Evolutionary conservation across 1,140 invertebrate species (phyloP), one percentile per base, ranked within the genome.

Genomic region (Xylocopa sonorina): DNA sequence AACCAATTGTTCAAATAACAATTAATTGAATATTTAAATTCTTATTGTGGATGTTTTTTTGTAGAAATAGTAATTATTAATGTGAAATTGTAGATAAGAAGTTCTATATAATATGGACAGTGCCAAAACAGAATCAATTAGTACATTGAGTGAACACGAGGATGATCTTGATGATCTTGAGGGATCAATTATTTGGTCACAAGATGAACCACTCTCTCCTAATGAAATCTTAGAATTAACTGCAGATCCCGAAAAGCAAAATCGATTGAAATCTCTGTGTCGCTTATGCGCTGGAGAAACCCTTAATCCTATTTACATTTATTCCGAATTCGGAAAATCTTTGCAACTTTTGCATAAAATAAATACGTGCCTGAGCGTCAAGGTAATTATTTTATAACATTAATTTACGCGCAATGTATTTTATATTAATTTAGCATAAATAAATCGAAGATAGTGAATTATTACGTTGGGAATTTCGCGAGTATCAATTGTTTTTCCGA

Each of bases 321-420:
- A 89, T 51, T 89, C 88, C 3, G 86, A 89, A 50, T 80, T 87
- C 7, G 87, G 88, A 32, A 84, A 88, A 63, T 89, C 88, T 12
- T 79, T 89, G 73, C 81, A 80, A 60, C 69, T 89, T 14, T 84
- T 83, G 5, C 67, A 89, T 43, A 88, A 89, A 84, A 88, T 89
- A 62, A 89, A 88, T 29, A 89, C 80, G 18, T 89, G 83, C 27
- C 46, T 89, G 46, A 89, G 88, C n/a, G 55, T 88, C 6, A 89
- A 89, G 83, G 88, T 89, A 79, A 74, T 48, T 24, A 29, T 32
- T 66, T 48, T 24, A 29, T 32, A 58, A 9, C 16, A 48, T 32
- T 46, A 18, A 46, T 51, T 9, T 24, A n/a, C 43, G 3, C 14
- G 16, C 32, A 2, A 21, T 5, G 7, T 18, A 55, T 55, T 55